These are phyloP conservation scores for Uromys caudimaculatus DNA, from an alignment of 2,797 vertebrate genomes.

Conservation along the genomic window DNA sequence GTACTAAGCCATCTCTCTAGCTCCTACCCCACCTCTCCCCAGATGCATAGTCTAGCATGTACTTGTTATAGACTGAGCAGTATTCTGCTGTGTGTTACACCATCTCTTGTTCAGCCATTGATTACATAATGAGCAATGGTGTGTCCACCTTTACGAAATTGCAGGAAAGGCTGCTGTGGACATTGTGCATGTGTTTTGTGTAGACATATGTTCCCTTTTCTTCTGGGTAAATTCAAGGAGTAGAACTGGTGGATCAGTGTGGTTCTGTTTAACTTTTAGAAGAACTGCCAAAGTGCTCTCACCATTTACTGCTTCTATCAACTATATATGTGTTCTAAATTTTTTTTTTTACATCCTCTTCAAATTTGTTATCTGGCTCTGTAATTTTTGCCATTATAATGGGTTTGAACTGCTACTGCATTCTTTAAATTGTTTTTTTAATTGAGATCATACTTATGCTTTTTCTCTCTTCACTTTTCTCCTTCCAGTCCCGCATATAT, in stretches of 20 bases:
- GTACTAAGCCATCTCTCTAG: too few species aligned
- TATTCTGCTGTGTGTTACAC: not conserved
- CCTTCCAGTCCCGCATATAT: not conserved
- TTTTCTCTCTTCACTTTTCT: not conserved
- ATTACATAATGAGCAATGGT: not conserved
- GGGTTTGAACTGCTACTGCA: not conserved
- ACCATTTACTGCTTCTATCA: not conserved
- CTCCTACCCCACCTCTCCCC: not conserved
- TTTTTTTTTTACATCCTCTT: not conserved
- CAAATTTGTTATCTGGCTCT: not conserved
- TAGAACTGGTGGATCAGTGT: not conserved
- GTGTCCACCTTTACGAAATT: not conserved
- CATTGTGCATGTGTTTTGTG: not conserved
- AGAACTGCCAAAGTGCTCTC: not conserved
- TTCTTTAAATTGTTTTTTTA: not conserved
- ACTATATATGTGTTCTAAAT: not conserved
- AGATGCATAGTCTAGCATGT: not conserved
- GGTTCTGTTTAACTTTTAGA: not conserved
- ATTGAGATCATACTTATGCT: not conserved
- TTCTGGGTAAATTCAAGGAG: constrained; percentile 25
- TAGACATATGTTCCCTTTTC: not conserved
- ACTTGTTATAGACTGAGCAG: not conserved
- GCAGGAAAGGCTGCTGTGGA: not conserved
- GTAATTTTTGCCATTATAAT: constrained; percentile 6
- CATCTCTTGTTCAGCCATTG: not conserved